These are phyloP conservation scores for Rhogogaster chlorosoma DNA, from an alignment of 2,888 invertebrate species.

Conservation along the genomic window DNA sequence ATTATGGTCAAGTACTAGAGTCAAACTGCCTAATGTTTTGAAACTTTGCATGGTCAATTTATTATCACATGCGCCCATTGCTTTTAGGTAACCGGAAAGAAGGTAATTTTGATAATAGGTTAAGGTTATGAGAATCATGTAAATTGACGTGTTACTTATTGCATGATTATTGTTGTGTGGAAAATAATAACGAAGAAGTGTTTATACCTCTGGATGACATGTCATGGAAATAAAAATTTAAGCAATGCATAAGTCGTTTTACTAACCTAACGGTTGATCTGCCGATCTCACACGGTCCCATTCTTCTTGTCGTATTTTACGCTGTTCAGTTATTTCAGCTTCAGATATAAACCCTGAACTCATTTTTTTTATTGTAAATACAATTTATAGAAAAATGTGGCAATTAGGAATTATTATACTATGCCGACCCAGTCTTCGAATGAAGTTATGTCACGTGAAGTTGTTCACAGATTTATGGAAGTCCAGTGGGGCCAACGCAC, in stretches of 20 bases:
- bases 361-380: slow-evolving; percentile 79
- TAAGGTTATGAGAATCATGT: background rate
- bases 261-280: slow-evolving; percentile 92
- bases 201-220: slow-evolving; percentile 50
- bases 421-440: slow-evolving; percentile 11
- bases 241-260: slow-evolving; percentile 41
- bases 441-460: slow-evolving; percentile 24
- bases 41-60: background rate
- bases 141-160: background rate
- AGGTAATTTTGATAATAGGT: background rate
- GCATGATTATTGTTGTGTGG: background rate
- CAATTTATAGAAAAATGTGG: background rate
- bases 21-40: background rate
- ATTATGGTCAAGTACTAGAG: background rate
- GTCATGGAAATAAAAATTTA: slow-evolving; percentile 28
- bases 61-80: background rate
- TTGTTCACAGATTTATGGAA: background rate
- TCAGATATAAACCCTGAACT: slow-evolving; percentile 96
- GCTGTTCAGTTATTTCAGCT: slow-evolving; percentile 90
- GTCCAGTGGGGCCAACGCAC: background rate
- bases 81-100: background rate
- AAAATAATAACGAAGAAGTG: slow-evolving; percentile 34
- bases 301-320: slow-evolving; percentile 93
- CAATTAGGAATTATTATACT: slow-evolving; percentile 17
- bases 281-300: slow-evolving; percentile 97